Conservation (phyloP, 2,888 invertebrate species). For the Eudemis profundana region DNA sequence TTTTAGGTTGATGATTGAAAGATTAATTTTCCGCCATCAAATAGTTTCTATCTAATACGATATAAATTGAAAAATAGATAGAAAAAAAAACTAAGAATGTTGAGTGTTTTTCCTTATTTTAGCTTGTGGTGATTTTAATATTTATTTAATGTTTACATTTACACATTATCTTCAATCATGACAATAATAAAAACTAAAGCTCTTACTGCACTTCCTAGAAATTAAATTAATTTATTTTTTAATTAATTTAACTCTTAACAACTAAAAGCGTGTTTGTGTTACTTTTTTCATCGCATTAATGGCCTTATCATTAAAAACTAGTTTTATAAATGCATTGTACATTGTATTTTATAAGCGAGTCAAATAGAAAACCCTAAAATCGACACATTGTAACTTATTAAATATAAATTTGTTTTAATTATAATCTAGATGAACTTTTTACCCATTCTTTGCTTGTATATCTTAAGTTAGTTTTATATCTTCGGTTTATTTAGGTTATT, state of each 20-base stretch:
- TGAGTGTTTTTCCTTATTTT: no score
- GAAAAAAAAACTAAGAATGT: no score
- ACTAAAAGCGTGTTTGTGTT: neutral
- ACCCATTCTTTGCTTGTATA: neutral
- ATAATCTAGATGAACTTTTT: neutral
- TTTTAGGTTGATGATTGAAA: no score
- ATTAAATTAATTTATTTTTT: neutral
- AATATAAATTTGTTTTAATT: neutral
- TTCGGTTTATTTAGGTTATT: neutral
- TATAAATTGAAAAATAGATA: no score
- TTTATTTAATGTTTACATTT: slow-evolving; percentile 5
- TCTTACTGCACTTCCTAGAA: neutral
- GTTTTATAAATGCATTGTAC: neutral
- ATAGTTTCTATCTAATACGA: no score
- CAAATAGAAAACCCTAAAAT: neutral
- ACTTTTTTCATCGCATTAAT: neutral
- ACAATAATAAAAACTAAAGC: slow-evolving; percentile 33
- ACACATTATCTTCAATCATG: slow-evolving; percentile 36
- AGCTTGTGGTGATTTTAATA: neutral
- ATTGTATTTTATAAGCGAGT: neutral
- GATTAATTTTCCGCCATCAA: no score
- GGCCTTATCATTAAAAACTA: neutral
- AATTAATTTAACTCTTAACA: neutral
- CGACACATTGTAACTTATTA: neutral
- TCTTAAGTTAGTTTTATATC: neutral